Evolutionary conservation across 2,797 vertebrate genomes (phyloP), one percentile per base, ranked within the genome.

Genomic region (Balearica regulorum): DNA sequence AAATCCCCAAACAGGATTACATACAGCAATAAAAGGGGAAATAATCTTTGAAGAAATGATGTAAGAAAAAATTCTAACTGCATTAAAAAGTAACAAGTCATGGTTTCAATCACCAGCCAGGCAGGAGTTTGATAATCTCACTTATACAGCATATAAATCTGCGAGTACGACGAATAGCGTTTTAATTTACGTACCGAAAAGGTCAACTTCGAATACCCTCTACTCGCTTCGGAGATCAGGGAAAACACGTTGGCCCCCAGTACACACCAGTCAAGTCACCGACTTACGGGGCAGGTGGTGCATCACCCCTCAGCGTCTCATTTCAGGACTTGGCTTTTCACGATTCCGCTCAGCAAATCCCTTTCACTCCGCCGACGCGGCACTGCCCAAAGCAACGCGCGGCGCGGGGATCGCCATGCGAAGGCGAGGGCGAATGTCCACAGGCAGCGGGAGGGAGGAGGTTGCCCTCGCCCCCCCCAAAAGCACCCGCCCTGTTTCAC

Each of bases 1-100:
- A 22, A 75, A 93, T 49, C 92, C 84, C 76, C 16, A 87, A 93
- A 89, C 0, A 83, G 91, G 89, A 93, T 83, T 70, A 87, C 78
- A 41, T 16, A 26, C 2, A 85, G 81, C 65, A 89, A 35, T 31
- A 28, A 70, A 85, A 80, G 61, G 44, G 70, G 84, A 89, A 87
- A 96, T 90, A 62, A 92, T 87, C 86, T 83, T 26, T 24, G 83
- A 53, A 89, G 65, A 78, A 90, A 69, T 48, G 29, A 84, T 33
- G 41, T 31, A 93, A 83, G 69, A 78, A 57, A 57, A 87, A 92
- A 93, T 81, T 85, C 84, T 39, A 83, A 84, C 73, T 66, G 81
- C 83, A 70, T 90, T 89, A 85, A 83, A 72, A 77, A 71, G 66
- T 41, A 84, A 25, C 39, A 83, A 94, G 87, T 49, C 79, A 35